These are phyloP conservation scores for Pyrrhia umbra DNA, from an alignment of 2,888 invertebrate genomes.

Conservation along the genomic window DNA sequence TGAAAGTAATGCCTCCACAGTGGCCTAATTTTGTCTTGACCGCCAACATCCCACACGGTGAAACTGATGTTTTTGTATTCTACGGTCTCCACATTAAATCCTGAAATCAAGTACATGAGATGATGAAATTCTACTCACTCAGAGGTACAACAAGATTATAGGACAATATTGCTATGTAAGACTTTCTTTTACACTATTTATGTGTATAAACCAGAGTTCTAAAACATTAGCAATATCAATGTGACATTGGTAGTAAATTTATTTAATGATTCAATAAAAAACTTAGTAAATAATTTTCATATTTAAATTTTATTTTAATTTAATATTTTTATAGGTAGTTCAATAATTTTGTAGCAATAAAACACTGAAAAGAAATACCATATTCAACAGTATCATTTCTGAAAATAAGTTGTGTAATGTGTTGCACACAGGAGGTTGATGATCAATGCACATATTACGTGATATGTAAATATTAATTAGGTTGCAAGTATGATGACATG, in stretches of 20 bases:
- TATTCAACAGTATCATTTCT: not conserved
- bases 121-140: constrained; percentile 18
- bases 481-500: not conserved
- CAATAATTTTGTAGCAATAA: not conserved
- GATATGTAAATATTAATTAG: too few species aligned
- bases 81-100: constrained; percentile 99
- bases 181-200: not conserved
- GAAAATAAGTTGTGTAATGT: not conserved
- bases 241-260: constrained; percentile 3
- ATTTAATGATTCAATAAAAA: constrained; percentile 26
- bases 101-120: constrained; percentile 86
- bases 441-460: too few species aligned
- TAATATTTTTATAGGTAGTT: not conserved
- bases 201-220: not conserved
- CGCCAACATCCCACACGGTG: constrained; percentile 99
- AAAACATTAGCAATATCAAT: constrained; percentile 18
- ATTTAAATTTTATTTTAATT: constrained; percentile 13
- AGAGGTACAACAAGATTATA: not conserved
- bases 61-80: constrained; percentile 99
- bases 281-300: constrained; percentile 26
- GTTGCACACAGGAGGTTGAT: not conserved
- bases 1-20: constrained; percentile 99
- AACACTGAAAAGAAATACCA: not conserved
- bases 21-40: constrained; percentile 99
- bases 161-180: not conserved